Percentiles rank a stretch among this genome's conserved stretches.
These are phyloP conservation scores for Gymnogyps californianus DNA, from an alignment of 2,113 vertebrate genomes.

Conservation along the genomic window DNA sequence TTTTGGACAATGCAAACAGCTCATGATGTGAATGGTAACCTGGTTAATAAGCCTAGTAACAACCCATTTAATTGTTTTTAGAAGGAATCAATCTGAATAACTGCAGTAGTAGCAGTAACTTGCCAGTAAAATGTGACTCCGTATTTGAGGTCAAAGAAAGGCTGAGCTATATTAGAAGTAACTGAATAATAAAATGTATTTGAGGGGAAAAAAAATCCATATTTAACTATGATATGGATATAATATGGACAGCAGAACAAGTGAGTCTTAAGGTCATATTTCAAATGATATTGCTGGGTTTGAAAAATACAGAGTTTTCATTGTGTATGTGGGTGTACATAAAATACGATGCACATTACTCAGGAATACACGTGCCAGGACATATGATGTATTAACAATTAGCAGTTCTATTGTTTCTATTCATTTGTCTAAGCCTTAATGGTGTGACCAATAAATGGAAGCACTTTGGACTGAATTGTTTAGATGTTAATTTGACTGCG, in stretches of 20 bases:
- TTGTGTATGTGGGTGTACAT: background rate
- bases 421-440: background rate
- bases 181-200: background rate
- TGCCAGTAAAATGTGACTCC: background rate
- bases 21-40: background rate
- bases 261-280: background rate
- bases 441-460: background rate
- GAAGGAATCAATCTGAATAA: background rate
- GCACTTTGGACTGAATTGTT: background rate
- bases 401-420: background rate
- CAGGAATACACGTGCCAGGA: background rate
- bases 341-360: background rate
- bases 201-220: background rate
- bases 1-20: background rate
- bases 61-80: background rate
- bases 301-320: background rate
- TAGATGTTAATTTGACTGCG: background rate
- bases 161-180: background rate
- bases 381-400: background rate
- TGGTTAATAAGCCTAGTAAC: background rate
- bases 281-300: background rate
- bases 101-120: background rate
- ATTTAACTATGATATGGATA: background rate
- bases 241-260: background rate
- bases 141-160: background rate